phyloP scores from a whole-genome alignment of 2,797 vertebrate genomes.

The Aphelocoma californica region DNA sequence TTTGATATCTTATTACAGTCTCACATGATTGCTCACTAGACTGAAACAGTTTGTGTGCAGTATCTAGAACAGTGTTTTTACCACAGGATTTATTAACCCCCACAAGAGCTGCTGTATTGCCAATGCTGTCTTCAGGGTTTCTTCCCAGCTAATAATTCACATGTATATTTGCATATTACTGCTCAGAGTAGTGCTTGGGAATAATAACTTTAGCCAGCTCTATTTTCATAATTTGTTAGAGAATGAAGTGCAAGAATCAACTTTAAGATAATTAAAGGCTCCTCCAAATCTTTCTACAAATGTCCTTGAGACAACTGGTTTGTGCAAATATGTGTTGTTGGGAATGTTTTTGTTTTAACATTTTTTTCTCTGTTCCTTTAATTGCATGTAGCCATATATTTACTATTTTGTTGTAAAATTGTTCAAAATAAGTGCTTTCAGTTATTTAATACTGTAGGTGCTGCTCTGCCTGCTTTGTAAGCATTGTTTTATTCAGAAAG shows the following conservation, averaged over 20 bases:
- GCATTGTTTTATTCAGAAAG: not conserved
- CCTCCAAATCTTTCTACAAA: not conserved
- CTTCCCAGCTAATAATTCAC: not conserved
- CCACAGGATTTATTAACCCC: not conserved
- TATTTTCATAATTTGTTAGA: not conserved
- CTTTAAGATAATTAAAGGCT: not conserved
- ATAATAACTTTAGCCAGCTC: not conserved
- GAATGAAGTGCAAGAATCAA: not conserved
- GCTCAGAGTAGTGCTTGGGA: not conserved
- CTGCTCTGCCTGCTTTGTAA: not conserved
- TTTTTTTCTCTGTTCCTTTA: not conserved
- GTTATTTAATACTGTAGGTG: not conserved
- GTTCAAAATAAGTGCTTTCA: not conserved
- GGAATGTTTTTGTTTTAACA: not conserved
- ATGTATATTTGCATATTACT: not conserved
- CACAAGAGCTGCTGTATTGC: fast-evolving
- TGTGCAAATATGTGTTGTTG: not conserved
- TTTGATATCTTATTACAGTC: not conserved
- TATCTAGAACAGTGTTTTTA: not conserved
- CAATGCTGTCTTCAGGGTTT: not conserved
- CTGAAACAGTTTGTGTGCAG: not conserved
- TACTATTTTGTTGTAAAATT: not conserved
- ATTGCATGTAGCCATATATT: not conserved
- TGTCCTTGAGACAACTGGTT: not conserved
- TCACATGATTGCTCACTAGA: not conserved